These are phyloP conservation scores for Xenopus laevis DNA, from an alignment of 2,113 vertebrate species.

Conservation along the genomic window DNA sequence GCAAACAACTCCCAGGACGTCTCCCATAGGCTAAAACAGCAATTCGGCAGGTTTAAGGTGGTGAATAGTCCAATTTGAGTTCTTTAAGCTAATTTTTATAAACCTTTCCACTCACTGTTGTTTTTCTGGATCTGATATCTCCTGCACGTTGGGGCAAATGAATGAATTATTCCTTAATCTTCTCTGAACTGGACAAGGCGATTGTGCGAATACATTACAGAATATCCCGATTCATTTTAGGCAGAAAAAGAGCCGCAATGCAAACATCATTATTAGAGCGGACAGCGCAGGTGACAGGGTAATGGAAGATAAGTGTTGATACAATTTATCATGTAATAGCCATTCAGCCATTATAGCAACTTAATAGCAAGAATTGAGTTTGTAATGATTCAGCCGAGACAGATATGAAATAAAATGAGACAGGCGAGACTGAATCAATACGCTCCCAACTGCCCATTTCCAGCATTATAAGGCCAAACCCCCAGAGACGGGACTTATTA, in stretches of 20 bases:
- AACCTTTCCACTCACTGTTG: too few relatives aligned
- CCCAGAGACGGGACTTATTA: too few relatives aligned
- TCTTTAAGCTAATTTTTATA: too few relatives aligned
- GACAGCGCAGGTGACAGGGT: not conserved
- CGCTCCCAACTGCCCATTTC: not conserved
- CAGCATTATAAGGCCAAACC: not conserved
- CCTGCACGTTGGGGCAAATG: too few relatives aligned
- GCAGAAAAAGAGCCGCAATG: not conserved
- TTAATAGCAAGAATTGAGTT: constrained; percentile 1
- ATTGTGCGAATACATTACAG: not conserved
- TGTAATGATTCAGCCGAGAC: not conserved
- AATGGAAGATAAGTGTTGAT: not conserved
- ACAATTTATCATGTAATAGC: constrained; percentile 1
- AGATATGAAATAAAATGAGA: constrained; percentile 2
- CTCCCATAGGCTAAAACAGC: too few relatives aligned
- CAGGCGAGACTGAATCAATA: not conserved
- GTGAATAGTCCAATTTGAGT: too few relatives aligned
- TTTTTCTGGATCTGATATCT: too few relatives aligned
- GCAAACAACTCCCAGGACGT: too few relatives aligned
- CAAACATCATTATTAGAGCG: not conserved
- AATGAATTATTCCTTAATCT: too few relatives aligned
- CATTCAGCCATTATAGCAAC: not conserved
- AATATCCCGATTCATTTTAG: not conserved
- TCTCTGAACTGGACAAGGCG: too few relatives aligned
- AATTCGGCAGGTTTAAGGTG: too few relatives aligned